Base-by-base conservation (phyloP, 2,888 invertebrate genomes). In the Erynnis tages region DNA sequence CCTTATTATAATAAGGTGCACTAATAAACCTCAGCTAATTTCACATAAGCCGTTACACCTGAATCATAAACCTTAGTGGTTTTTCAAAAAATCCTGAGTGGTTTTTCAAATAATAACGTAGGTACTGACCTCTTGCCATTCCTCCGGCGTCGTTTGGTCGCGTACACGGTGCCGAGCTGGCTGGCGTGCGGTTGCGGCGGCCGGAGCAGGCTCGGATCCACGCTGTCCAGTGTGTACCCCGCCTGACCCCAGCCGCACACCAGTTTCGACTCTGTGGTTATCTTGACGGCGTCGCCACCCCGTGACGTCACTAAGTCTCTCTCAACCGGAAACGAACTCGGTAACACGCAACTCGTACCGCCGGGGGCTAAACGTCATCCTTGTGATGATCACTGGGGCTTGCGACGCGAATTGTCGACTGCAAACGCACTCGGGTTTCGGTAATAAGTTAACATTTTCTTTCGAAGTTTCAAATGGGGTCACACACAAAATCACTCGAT, bases 41-140 rank as follows among this genome's bases (percentile, higher is more conserved):
- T n/a, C n/a, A n/a, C n/a, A n/a, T n/a, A n/a, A n/a, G n/a, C n/a
- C n/a, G n/a, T n/a, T n/a, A n/a, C n/a, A n/a, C n/a, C n/a, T n/a
- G n/a, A n/a, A n/a, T n/a, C n/a, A n/a, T n/a, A n/a, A n/a, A n/a
- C n/a, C n/a, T n/a, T n/a, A n/a, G n/a, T n/a, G n/a, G n/a, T n/a
- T n/a, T n/a, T n/a, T n/a, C n/a, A n/a, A n/a, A n/a, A n/a, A n/a
- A n/a, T n/a, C n/a, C n/a, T n/a, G n/a, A n/a, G n/a, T n/a, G n/a
- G n/a, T n/a, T n/a, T n/a, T n/a, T n/a, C n/a, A n/a, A n/a, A n/a
- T n/a, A n/a, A n/a, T n/a, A n/a, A n/a, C n/a, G n/a, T n/a, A n/a
- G n/a, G n/a, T n/a, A 45, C 93, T 88, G 84, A 98, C 98, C 97
- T 98, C 91, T 98, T 98, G 63, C 98, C 98, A 90, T 98, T 98